Evolutionary conservation across 2,797 vertebrate genomes (phyloP).

Genomic region (Lagodon rhomboides): DNA sequence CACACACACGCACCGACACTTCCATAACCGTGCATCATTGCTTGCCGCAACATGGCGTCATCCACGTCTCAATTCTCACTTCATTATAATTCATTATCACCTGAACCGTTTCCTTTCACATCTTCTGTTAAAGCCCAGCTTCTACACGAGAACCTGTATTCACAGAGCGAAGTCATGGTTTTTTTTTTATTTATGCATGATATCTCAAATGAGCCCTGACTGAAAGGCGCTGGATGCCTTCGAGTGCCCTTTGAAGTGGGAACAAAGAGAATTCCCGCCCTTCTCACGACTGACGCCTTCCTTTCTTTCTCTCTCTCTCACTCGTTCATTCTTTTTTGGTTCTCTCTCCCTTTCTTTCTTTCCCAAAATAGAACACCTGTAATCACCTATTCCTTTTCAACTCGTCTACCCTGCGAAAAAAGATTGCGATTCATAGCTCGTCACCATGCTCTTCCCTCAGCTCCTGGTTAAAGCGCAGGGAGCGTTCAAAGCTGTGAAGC

Average conservation of each 20-base stretch:
- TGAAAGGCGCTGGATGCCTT: conserved; percentile 60
- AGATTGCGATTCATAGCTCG: conserved; percentile 29
- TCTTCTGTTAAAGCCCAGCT: conserved; percentile 36
- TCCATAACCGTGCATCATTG: conserved; percentile 21
- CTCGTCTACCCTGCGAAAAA: conserved; percentile 43
- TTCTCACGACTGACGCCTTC: conserved; percentile 44
- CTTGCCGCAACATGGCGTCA: conserved; percentile 34
- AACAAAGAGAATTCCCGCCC: conserved; percentile 80
- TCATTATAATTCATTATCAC: conserved; percentile 53
- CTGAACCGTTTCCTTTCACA: conserved; percentile 40
- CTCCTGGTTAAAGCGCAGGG: background rate
- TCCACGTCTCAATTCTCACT: conserved; percentile 36
- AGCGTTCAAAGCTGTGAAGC: conserved; percentile 37
- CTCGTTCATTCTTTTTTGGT: conserved; percentile 4
- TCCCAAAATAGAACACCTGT: conserved; percentile 64
- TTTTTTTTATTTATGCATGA: conserved; percentile 56
- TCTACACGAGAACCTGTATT: conserved; percentile 40
- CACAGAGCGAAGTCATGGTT: conserved; percentile 63
- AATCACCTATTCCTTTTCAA: conserved; percentile 77
- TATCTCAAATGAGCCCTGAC: conserved; percentile 66
- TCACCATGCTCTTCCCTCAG: conserved; percentile 20
- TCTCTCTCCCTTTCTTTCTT: conserved; percentile 19
- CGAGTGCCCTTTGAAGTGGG: conserved; percentile 76
- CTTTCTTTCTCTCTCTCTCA: conserved; percentile 19
- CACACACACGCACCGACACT: background rate